These are phyloP conservation scores for Lordiphosa clarofinis DNA, from an alignment of 1,140 invertebrate genomes.

Conservation along the genomic window DNA sequence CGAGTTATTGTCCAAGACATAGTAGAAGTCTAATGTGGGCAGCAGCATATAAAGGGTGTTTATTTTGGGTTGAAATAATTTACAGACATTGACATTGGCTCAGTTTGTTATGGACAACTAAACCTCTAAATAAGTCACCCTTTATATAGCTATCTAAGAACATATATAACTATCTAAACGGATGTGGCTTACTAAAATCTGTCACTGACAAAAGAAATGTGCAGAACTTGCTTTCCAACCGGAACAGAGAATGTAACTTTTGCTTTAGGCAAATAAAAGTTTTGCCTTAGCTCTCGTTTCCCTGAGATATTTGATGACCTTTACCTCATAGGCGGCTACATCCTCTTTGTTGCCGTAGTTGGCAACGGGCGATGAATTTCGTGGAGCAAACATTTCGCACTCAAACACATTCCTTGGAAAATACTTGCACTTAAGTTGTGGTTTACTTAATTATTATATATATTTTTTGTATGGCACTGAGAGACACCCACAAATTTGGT, in stretches of 20 bases:
- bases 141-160: conserved; percentile 5
- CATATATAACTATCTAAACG: conserved; percentile 17
- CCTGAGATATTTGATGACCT: conserved; percentile 19
- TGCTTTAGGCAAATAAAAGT: conserved; percentile 31
- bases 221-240: conserved; percentile 41
- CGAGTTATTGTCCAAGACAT: conserved; percentile 18
- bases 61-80: too few species aligned
- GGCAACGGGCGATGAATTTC: conserved; percentile 77
- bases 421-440: conserved; percentile 2
- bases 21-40: conserved; percentile 11
- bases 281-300: background rate
- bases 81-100: too few species aligned
- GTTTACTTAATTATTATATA: conserved; percentile 28
- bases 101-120: too few species aligned
- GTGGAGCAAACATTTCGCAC: conserved; percentile 74
- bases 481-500: conserved; percentile 52
- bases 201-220: conserved; percentile 17
- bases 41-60: conserved; percentile 4
- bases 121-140: too few species aligned
- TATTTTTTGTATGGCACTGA: conserved; percentile 61
- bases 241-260: conserved; percentile 12
- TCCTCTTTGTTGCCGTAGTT: conserved; percentile 77
- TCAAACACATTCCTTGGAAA: conserved; percentile 45
- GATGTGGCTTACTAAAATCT: conserved; percentile 34
- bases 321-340: conserved; percentile 79